Evolutionary conservation across 2,888 invertebrate genomes (phyloP), one percentile per base, ranked within the genome.

Genomic region (Pyralis farinalis): DNA sequence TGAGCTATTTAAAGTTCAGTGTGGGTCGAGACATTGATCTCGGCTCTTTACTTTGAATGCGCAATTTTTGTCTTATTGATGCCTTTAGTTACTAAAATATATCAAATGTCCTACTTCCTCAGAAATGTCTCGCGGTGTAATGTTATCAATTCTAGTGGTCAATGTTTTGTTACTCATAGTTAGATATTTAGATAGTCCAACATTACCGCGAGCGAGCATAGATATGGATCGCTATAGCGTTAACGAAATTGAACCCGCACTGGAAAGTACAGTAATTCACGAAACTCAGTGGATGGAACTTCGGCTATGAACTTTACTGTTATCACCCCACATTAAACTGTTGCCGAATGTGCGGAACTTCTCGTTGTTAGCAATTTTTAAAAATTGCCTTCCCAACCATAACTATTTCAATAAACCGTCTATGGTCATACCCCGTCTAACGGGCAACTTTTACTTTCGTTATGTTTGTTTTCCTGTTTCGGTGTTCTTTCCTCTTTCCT

Each of bases 231-330:
- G 73, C 67, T 67, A 64, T 63, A 67, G 67, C 75, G 71, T 69
- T 69, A 75, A 72, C 74, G 61, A 78, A 80, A 81, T 82, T 78
- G 77, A 70, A 77, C 65, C 61, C 70, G 65, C 68, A 73, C 69
- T 77, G 75, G 75, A 75, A 76, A 77, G 77, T 71, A 71, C 65
- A 72, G 76, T 78, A 75, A 81, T 80, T 78, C 73, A 63, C 67
- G 71, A 65, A 79, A 72, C 75, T 76, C 72, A 60, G 57, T 55
- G 67, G 76, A 71, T 71, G 71, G 71, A 82, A 80, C 72, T 82
- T 80, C 66, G 76, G 78, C 83, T 74, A 81, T 85, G 83, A 82
- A 81, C 80, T 79, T 84, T 84, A 87, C 79, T 83, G 83, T 86
- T 86, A 87, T 84, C 65, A 77, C 64, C 63, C 52, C 58, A 70